Evolutionary conservation across 2,888 invertebrate genomes (phyloP).

Genomic region (Tethea ocularis): DNA sequence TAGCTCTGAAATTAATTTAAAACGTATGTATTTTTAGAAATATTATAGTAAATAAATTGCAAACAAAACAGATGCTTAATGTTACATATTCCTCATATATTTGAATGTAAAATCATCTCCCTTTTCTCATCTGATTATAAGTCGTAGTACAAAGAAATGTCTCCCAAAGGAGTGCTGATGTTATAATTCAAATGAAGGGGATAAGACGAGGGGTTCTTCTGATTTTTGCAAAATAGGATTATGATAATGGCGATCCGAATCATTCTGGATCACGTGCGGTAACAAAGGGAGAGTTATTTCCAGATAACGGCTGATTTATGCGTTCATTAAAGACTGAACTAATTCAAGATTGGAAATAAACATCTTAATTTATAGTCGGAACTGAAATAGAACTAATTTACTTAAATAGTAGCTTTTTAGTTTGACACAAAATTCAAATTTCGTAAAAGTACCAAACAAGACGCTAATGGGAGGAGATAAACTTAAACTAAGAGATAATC

Average conservation of each 20-base stretch:
- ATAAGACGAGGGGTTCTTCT: conserved; percentile 50
- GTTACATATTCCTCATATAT: background rate
- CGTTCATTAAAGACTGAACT: conserved; percentile 38
- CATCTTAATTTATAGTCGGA: background rate
- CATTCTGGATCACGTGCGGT: conserved; percentile 48
- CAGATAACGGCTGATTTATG: conserved; percentile 21
- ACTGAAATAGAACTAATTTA: conserved; percentile 1
- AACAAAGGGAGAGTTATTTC: conserved; percentile 30
- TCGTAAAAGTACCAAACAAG: background rate
- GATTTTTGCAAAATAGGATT: conserved; percentile 62
- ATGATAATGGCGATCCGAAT: conserved; percentile 56
- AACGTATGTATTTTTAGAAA: no score
- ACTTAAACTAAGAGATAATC: background rate
- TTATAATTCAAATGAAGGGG: conserved; percentile 59
- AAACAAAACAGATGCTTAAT: no score
- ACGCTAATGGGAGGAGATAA: background rate
- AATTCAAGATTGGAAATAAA: conserved; percentile 8
- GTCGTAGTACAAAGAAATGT: conserved; percentile 34
- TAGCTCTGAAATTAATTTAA: background rate
- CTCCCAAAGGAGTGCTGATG: conserved; percentile 47
- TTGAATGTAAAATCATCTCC: background rate
- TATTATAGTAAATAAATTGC: no score
- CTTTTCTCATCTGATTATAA: conserved; percentile 6
- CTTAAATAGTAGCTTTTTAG: background rate
- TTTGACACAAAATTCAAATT: background rate